These are phyloP conservation scores for Cryptocheilus praepositus DNA, from an alignment of 2,888 invertebrate genomes.

Conservation along the genomic window DNA sequence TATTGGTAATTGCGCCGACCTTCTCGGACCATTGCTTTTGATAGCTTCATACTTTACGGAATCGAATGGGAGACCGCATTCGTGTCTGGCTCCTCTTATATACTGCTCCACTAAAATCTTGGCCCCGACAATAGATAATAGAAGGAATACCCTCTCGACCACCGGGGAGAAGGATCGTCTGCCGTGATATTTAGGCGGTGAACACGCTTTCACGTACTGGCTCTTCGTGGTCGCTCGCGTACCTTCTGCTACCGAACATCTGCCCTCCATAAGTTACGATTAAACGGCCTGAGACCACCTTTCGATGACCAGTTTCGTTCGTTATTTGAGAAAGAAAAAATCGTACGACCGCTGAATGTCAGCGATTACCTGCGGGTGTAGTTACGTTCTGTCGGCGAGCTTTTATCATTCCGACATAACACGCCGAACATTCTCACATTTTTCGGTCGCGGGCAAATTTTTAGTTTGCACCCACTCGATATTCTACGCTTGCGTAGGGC, in stretches of 20 bases:
- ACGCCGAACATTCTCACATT: no score
- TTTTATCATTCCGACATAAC: no score
- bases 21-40: conserved; percentile 72
- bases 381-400: no score
- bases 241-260: conserved; percentile 8
- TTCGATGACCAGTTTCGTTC: conserved; percentile 4
- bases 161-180: conserved; percentile 39
- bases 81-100: conserved; percentile 60
- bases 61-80: conserved; percentile 68
- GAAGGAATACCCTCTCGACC: conserved; percentile 51
- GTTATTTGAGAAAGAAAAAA: background rate
- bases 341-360: background rate
- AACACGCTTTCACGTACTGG: conserved; percentile 27
- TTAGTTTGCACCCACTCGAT: no score
- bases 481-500: no score
- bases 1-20: conserved; percentile 71
- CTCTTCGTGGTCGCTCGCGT: conserved; percentile 8
- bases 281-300: conserved; percentile 22
- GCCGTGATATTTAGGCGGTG: conserved; percentile 46
- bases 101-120: conserved; percentile 61
- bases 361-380: no score
- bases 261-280: conserved; percentile 27
- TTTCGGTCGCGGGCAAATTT: no score
- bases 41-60: conserved; percentile 74
- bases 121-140: conserved; percentile 61